Percentiles rank a stretch among this genome's conserved stretches.
phyloP scores from a whole-genome alignment of 2,797 vertebrate genomes.

The Dendrocincla tyrannina region DNA sequence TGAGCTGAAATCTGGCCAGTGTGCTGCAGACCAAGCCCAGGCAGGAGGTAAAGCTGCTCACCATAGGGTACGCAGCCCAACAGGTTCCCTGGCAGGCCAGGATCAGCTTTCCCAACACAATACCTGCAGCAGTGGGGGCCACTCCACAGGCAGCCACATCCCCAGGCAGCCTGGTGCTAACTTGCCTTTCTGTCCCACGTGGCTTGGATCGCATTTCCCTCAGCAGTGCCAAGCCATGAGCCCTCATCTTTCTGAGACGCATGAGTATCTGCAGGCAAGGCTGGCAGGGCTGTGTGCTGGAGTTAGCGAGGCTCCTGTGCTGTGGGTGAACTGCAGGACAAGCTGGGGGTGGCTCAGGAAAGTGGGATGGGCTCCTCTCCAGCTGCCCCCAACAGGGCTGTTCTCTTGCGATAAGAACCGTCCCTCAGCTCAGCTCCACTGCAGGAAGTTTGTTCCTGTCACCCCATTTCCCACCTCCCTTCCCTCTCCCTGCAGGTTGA shows the following conservation, averaged over 20 bases:
- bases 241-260: background rate
- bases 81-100: accelerated
- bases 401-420: background rate
- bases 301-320: background rate
- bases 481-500: background rate
- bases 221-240: background rate
- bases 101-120: background rate
- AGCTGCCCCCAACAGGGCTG: background rate
- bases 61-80: accelerated
- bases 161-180: background rate
- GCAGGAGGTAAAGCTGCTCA: background rate
- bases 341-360: background rate
- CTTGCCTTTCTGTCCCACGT: background rate
- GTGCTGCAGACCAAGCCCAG: accelerated
- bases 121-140: background rate
- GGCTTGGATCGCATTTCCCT: background rate
- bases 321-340: background rate
- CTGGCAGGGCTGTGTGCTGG: background rate
- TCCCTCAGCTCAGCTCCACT: background rate
- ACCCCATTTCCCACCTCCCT: slow-evolving; percentile 20
- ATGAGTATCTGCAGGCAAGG: background rate
- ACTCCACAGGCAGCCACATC: accelerated
- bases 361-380: background rate
- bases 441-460: slow-evolving; percentile 36
- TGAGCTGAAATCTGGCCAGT: accelerated